Percentiles rank a stretch among this genome's conserved stretches.
Evolutionary conservation across 2,797 vertebrate species (phyloP).

Genomic region (Anguilla marmorata): DNA sequence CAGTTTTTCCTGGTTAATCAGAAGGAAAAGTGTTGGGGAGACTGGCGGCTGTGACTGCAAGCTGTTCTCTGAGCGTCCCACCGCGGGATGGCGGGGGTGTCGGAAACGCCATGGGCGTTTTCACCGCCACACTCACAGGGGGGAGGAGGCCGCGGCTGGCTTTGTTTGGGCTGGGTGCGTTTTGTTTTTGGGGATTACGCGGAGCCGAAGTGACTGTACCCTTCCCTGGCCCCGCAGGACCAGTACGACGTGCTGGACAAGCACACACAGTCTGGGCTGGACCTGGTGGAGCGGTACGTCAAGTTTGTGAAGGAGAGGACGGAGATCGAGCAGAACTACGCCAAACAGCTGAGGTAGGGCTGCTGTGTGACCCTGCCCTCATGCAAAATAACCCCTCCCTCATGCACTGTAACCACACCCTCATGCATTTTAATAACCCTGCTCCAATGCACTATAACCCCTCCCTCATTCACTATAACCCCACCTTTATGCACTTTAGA

Average conservation of each 20-base stretch:
- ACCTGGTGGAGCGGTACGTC: constrained; percentile 87
- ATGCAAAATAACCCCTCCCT: not conserved
- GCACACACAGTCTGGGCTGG: constrained; percentile 87
- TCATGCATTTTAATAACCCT: not conserved
- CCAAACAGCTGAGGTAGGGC: constrained; percentile 85
- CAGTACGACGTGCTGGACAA: constrained; percentile 87
- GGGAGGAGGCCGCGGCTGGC: no score
- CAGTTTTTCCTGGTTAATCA: no score
- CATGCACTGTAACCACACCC: not conserved
- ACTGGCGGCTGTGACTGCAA: no score
- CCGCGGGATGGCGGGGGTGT: no score
- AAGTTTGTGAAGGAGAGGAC: constrained; percentile 91
- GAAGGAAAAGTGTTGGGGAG: no score
- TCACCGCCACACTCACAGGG: not conserved
- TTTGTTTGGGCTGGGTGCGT: not conserved
- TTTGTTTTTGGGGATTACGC: not conserved
- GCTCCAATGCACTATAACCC: not conserved
- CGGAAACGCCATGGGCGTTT: no score
- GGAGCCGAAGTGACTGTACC: not conserved
- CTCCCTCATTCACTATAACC: not conserved
- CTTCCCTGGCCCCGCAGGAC: constrained; percentile 66
- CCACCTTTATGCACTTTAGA: not conserved
- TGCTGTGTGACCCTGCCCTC: not conserved
- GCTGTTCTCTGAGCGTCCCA: no score
- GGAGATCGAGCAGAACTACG: constrained; percentile 85